Base-by-base conservation (phyloP, 1,140 invertebrate genomes). In the Pararge aegeria region DNA sequence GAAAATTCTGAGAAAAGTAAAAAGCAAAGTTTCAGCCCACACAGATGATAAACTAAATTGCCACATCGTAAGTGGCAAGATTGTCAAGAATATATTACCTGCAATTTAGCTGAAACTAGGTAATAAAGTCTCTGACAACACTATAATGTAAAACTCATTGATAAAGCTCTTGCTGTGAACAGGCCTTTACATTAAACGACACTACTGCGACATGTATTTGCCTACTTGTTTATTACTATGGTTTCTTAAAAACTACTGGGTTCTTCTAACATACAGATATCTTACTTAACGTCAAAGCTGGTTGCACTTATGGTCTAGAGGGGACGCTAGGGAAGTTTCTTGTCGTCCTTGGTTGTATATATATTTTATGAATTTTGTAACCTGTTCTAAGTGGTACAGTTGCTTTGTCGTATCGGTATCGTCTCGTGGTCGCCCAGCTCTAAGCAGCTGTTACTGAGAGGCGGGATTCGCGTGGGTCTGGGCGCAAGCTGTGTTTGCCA, bases 391-490 rank as follows among this genome's bases (percentile, higher is more conserved):
- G n/a, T n/a, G n/a, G n/a, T n/a, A n/a, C n/a, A n/a, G n/a, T n/a
- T n/a, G 18, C 16, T 16, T 5, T 18, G 38, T 42, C 38, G 38
- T 42, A 42, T 42, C 13, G 38, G 4, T 10, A 9, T 42, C 38
- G 38, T 42, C 13, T 42, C 38, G 13, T 29, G 27, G 21, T 65
- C 50, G 49, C 58, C 58, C 27, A 63, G 57, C 42, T 34, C 18
- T 10, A 37, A 37, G 54, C 21, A 44, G 54, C 30, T 27, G n/a
- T 40, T 19, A 34, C 48, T 49, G 55, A 51, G 42, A 61, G 61
- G 51, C n/a, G n/a, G 46, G 40, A 61, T 57, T 60, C 62, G 73
- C 65, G 77, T 69, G 72, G 72, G 66, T 54, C 42, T 59, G 27
- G 50, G 51, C 55, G 24, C 49, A 62, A 66, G 63, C 59, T 46